Conservation (phyloP, 2,113 vertebrate genomes). For the Erpornis zantholeuca region DNA sequence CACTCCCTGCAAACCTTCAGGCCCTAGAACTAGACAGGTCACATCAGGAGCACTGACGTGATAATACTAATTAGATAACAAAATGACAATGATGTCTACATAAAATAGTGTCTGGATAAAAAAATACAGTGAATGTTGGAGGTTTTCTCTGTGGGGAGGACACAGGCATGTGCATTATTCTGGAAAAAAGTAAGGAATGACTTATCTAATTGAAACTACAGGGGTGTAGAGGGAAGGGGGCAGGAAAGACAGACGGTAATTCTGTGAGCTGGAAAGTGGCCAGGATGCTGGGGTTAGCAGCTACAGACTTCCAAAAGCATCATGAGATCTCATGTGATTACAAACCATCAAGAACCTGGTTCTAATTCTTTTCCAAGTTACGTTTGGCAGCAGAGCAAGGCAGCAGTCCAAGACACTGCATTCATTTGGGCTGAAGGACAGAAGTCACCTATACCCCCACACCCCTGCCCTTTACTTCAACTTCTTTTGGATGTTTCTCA, state of each 20-base stretch:
- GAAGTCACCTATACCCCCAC: not conserved
- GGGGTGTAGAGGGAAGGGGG: not conserved
- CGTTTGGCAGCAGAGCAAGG: not conserved
- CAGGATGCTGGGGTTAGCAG: slow-evolving; percentile 31
- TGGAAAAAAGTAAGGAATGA: not conserved
- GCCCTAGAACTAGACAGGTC: not conserved
- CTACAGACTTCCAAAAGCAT: not conserved
- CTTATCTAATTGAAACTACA: slow-evolving; percentile 17
- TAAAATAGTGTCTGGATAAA: not conserved
- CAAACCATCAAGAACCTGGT: not conserved
- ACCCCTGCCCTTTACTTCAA: not conserved
- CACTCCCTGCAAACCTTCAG: not conserved
- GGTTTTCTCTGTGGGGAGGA: not conserved
- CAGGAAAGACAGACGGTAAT: slow-evolving; percentile 29
- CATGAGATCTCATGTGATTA: not conserved
- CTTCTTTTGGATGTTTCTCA: not conserved
- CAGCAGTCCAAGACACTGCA: not conserved
- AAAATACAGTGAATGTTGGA: not conserved
- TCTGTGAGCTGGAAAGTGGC: not conserved
- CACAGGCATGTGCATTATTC: not conserved
- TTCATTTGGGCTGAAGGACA: not conserved
- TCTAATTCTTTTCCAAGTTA: not conserved
- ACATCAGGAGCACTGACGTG: not conserved
- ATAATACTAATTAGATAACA: not conserved
- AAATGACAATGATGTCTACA: not conserved